A percentile compares a stretch with the other conserved stretches of the same genome.
phyloP scores from a whole-genome alignment of 2,888 invertebrate genomes.

The Drosophila macrospina region DNA sequence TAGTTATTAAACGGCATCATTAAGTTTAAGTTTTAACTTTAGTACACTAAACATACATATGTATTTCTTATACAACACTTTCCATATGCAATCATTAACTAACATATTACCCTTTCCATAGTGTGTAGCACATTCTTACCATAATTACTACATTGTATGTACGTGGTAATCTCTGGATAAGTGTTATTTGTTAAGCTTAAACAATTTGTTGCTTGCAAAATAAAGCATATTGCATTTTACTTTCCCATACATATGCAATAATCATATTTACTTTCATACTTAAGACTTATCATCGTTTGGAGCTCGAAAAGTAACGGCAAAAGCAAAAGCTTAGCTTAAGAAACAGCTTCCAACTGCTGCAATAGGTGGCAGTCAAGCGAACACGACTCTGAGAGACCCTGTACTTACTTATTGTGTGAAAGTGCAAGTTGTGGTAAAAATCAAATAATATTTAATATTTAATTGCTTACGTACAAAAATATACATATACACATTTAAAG shows the following conservation, averaged over 20 bases:
- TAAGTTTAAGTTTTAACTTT: conserved; percentile 26
- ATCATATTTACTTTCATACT: conserved; percentile 37
- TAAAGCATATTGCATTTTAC: conserved; percentile 59
- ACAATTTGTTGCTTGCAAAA: conserved; percentile 64
- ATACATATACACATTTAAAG: too few species aligned
- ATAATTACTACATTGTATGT: background rate
- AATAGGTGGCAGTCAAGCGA: too few species aligned
- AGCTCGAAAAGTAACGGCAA: conserved; percentile 28
- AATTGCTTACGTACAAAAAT: too few species aligned
- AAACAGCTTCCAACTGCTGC: conserved; percentile 43
- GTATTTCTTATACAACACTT: conserved; percentile 5
- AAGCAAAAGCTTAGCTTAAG: conserved; percentile 51
- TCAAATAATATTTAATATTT: too few species aligned
- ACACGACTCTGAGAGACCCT: too few species aligned
- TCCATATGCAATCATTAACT: background rate
- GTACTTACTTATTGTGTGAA: too few species aligned
- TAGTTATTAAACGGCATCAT: conserved; percentile 39
- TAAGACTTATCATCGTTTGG: conserved; percentile 45
- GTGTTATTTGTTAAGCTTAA: conserved; percentile 4
- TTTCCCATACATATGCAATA: conserved; percentile 33
- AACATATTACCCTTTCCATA: conserved; percentile 1
- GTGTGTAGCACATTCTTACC: conserved; percentile 1
- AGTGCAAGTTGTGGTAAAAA: too few species aligned
- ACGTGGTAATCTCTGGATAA: background rate
- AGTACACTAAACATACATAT: conserved; percentile 24